A percentile compares a stretch with the other conserved stretches of the same genome.
Evolutionary conservation across 1,140 invertebrate genomes (phyloP).

Genomic region (Pseudomyrmex dendroicus): DNA sequence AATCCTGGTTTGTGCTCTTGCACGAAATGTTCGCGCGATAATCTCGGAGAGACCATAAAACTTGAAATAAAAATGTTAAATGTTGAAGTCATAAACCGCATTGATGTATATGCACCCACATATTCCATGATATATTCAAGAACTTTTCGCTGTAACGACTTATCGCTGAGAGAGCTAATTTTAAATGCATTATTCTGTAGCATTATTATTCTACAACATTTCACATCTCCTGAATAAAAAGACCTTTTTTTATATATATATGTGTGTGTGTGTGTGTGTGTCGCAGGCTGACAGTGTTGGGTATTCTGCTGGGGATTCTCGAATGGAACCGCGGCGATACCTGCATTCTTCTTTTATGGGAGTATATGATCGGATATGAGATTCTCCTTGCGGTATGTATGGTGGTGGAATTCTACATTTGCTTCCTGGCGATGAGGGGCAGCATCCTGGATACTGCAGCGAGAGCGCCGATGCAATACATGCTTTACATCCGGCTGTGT

Average conservation of each 20-base stretch:
- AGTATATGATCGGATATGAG: constrained; percentile 90
- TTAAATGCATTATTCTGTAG: not conserved
- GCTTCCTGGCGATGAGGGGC: constrained; percentile 91
- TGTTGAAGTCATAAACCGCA: too few species aligned
- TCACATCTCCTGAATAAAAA: constrained; percentile 10
- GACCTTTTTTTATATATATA: constrained; percentile 11
- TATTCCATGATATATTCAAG: too few species aligned
- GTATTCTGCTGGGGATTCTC: constrained; percentile 87
- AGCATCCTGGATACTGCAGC: constrained; percentile 92
- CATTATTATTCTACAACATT: not conserved
- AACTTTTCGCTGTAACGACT: not conserved
- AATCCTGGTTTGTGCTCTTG: too few species aligned
- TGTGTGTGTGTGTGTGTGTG: not conserved
- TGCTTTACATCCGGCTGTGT: constrained; percentile 93
- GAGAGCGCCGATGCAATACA: constrained; percentile 91
- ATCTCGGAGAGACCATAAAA: too few species aligned
- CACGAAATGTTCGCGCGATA: too few species aligned
- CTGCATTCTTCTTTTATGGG: constrained; percentile 88
- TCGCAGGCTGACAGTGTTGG: constrained; percentile 86
- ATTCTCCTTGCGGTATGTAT: constrained; percentile 89
- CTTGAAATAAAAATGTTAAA: too few species aligned
- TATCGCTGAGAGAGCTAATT: not conserved
- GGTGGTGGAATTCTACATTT: constrained; percentile 90
- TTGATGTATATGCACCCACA: too few species aligned
- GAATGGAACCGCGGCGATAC: constrained; percentile 87